Base-by-base conservation (phyloP, 2,113 vertebrate genomes). In the Daboia siamensis region DNA sequence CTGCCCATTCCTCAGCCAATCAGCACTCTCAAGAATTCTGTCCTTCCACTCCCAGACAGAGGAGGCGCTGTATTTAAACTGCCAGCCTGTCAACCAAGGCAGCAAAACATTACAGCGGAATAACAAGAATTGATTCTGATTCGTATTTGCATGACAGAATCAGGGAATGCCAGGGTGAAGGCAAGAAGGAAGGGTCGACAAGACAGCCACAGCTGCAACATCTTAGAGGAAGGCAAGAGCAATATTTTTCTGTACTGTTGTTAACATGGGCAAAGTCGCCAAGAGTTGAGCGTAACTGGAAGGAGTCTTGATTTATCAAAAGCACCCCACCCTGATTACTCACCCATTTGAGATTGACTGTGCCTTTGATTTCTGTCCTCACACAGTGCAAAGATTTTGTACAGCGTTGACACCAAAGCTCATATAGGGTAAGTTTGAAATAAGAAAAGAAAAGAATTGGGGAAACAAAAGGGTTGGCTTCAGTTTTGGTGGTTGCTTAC, bases 291-390 rank as follows among this genome's bases (percentile, higher is more conserved):
- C 33, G 7, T 80, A 33, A 80, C 69, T 80, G 69, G 33, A 80
- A 21, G 15, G 69, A 21, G 5, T 80, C 15, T 80, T 80, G 17
- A 80, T 44, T 21, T 80, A 69, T 89, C n/a, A 33, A 33, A 29
- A 33, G 87, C 39, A 57, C 52, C 59, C 39, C 59, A 57, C 59
- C 33, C 44, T 80, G 26, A 56, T 17, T 93, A 44, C 29, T 39
- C 52, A 33, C 87, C 92, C 20, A 89, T 59, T 94, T 51, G 44
- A 89, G 48, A 23, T 13, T 94, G 97, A 69, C 1, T 15, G 5
- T 57, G 54, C 90, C 89, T 86, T 94, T 48, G 89, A 61, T 91
- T 90, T 52, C 17, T 44, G 17, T 44, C 33, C 44, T 21, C 64
- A 64, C 7, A 39, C 55, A 74, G 24, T 51, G 21, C 69, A 88